Percentiles rank a stretch among this genome's conserved stretches.
phyloP scores from a whole-genome alignment of 2,113 vertebrate species.

The Fulmarus glacialis region DNA sequence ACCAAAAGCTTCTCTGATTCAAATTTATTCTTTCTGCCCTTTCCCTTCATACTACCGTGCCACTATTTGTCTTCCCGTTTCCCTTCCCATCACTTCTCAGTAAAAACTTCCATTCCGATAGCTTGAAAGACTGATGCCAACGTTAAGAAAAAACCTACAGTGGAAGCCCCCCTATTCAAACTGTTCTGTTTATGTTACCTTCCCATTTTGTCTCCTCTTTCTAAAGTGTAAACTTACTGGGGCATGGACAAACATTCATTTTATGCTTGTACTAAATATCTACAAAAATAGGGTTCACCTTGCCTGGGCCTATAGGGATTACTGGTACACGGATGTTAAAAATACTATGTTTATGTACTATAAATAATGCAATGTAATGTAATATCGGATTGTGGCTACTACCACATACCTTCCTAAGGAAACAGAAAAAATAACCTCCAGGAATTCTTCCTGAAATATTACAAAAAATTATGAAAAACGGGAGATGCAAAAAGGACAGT shows the following conservation, averaged over 20 bases:
- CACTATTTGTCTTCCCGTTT: background rate
- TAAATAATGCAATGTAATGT: background rate
- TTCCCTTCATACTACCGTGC: background rate
- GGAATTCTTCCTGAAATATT: background rate
- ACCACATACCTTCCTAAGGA: background rate
- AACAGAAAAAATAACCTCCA: background rate
- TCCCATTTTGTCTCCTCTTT: background rate
- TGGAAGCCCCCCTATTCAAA: background rate
- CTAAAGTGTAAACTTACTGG: background rate
- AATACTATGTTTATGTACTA: background rate
- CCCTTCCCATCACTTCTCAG: background rate
- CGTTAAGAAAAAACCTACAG: background rate
- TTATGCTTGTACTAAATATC: background rate
- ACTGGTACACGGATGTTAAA: background rate
- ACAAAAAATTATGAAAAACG: background rate
- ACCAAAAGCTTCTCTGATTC: constrained; percentile 13
- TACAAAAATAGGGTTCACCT: background rate
- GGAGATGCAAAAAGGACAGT: background rate
- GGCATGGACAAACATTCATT: background rate
- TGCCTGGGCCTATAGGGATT: background rate
- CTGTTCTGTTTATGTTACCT: background rate
- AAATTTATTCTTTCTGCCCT: background rate
- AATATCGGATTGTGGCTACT: background rate
- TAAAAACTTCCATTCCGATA: background rate
- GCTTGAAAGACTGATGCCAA: background rate